These are phyloP conservation scores for Seira musarum DNA, from an alignment of 2,888 invertebrate species.

Conservation along the genomic window DNA sequence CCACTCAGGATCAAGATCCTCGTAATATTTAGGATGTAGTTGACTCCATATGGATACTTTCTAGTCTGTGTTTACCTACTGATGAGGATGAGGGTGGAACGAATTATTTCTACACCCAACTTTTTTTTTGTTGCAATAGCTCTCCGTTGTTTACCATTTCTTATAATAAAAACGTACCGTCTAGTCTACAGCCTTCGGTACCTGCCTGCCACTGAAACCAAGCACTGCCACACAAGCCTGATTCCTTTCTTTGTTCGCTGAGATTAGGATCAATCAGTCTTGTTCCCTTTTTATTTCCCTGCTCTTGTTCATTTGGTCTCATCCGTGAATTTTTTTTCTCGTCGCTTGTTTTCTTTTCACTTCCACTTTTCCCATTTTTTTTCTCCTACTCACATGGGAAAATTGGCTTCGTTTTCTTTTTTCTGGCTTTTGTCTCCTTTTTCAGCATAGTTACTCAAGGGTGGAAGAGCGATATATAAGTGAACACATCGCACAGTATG, in stretches of 20 bases:
- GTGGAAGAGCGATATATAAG: conserved; percentile 1
- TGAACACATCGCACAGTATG: neutral
- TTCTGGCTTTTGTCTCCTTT: conserved; percentile 15
- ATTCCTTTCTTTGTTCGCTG: conserved; percentile 29
- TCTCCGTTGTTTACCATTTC: no score
- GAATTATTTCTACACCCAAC: no score
- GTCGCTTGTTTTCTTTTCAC: conserved; percentile 51
- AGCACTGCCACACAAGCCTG: no score
- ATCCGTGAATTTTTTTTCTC: conserved; percentile 54
- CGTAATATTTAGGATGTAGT: no score
- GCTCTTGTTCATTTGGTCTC: conserved; percentile 9
- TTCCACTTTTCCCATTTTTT: conserved; percentile 10
- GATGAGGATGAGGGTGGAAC: no score
- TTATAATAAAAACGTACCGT: no score
- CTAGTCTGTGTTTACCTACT: no score
- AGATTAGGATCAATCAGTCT: conserved; percentile 63
- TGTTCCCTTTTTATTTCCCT: conserved; percentile 29
- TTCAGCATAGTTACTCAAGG: conserved; percentile 6
- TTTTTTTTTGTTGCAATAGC: no score
- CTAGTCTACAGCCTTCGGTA: no score
- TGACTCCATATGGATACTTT: no score
- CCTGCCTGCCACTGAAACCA: no score
- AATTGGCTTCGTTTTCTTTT: conserved; percentile 38
- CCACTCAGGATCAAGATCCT: no score
- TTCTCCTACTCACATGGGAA: conserved; percentile 46